Conservation (phyloP, 2,113 vertebrate species). For the Lasiurus cinereus region DNA sequence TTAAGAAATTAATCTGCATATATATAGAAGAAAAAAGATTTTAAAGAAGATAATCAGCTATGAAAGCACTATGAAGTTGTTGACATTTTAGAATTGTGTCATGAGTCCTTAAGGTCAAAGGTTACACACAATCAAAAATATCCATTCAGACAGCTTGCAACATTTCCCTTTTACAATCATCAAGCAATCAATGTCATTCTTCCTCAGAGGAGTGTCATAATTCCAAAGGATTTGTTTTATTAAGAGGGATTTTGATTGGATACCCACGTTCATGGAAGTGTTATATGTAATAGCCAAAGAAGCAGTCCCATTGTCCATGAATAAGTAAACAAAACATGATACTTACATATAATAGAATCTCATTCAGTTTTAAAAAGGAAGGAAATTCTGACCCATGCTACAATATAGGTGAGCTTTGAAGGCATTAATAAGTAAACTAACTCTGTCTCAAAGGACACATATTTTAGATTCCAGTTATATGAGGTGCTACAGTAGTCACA, state of each 20-base stretch:
- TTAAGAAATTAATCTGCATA: constrained; percentile 17
- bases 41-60: not conserved
- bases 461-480: not conserved
- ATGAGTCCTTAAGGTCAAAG: not conserved
- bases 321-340: not conserved
- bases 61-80: not conserved
- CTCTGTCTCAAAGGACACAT: not conserved
- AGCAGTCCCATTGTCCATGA: not conserved
- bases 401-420: not conserved
- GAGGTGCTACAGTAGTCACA: not conserved
- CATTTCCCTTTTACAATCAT: not conserved
- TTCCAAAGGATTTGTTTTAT: not conserved
- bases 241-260: not conserved
- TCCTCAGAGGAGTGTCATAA: not conserved
- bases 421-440: not conserved
- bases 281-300: not conserved
- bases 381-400: not conserved
- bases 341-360: not conserved
- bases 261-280: not conserved
- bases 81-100: not conserved
- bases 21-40: not conserved
- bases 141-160: not conserved
- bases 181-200: not conserved
- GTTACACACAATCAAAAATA: not conserved
- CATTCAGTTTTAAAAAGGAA: not conserved